Conservation (phyloP, 2,113 vertebrate genomes). For the Antennarius striatus region DNA sequence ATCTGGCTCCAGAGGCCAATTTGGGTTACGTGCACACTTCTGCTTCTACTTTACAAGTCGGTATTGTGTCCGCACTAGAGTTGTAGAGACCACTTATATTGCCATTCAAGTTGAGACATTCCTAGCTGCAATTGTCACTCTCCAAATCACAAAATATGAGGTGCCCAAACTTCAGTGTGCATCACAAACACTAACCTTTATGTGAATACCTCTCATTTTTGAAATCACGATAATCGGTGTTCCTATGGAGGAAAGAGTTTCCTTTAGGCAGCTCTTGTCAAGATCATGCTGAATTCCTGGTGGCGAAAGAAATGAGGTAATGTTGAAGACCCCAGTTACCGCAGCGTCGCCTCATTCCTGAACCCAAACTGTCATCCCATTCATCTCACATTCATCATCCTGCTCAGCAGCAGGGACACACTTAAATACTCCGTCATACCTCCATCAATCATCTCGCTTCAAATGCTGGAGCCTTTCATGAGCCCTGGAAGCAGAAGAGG, state of each 20-base stretch:
- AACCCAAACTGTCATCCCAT: constrained; percentile 20
- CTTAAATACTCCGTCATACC: constrained; percentile 6
- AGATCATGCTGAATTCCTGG: constrained; percentile 12
- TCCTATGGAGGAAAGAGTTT: not conserved
- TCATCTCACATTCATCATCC: constrained; percentile 16
- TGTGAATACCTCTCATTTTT: constrained; percentile 7
- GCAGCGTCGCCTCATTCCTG: constrained; percentile 5
- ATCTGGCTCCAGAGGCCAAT: constrained; percentile 21
- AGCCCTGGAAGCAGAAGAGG: constrained; percentile 3
- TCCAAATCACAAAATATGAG: constrained; percentile 21
- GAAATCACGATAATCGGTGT: not conserved
- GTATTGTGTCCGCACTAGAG: constrained; percentile 16
- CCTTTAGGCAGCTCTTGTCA: constrained; percentile 10
- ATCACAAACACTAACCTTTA: constrained; percentile 1
- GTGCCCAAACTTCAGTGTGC: constrained; percentile 8
- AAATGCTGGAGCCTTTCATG: not conserved
- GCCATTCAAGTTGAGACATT: constrained; percentile 24
- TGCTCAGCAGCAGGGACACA: constrained; percentile 6
- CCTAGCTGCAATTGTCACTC: constrained; percentile 25
- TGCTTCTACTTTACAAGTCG: constrained; percentile 41
- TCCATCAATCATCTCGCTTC: constrained; percentile 15
- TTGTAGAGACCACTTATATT: constrained; percentile 28
- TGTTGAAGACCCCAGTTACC: not conserved
- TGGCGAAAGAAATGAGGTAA: constrained; percentile 24
- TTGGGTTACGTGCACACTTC: constrained; percentile 31